A percentile compares a stretch with the other conserved stretches of the same genome.
phyloP scores from a whole-genome alignment of 2,797 vertebrate species.

The Esox masquinongy region DNA sequence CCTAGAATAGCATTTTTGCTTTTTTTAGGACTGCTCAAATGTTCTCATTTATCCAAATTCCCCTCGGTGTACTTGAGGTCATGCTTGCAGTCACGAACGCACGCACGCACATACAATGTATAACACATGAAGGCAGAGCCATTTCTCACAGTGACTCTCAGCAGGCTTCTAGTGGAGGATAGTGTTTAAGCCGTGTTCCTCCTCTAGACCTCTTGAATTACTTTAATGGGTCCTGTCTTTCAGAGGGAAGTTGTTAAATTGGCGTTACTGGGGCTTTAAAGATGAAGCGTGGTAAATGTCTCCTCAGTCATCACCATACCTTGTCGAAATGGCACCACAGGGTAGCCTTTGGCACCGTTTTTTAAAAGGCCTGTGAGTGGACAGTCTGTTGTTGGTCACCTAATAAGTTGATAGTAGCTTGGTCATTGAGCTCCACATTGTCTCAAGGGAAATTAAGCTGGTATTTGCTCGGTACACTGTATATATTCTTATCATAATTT shows the following conservation, averaged over 20 bases:
- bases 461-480: neutral
- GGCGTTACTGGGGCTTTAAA: neutral
- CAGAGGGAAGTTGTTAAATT: neutral
- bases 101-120: neutral
- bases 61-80: neutral
- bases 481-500: neutral
- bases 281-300: neutral
- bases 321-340: constrained; percentile 4
- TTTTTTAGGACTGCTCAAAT: too few species aligned
- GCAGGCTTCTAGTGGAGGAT: neutral
- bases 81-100: constrained; percentile 40
- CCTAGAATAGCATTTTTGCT: too few species aligned
- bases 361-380: neutral
- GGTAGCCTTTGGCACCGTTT: neutral
- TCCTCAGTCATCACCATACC: neutral
- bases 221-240: neutral
- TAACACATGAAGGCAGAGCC: neutral
- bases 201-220: neutral
- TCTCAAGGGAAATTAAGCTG: neutral
- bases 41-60: neutral
- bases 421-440: neutral
- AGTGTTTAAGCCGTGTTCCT: neutral
- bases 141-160: neutral
- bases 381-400: neutral
- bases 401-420: neutral